Base-by-base conservation (phyloP, 2,888 invertebrate species). In the Dyspetes luteomarginatus region DNA sequence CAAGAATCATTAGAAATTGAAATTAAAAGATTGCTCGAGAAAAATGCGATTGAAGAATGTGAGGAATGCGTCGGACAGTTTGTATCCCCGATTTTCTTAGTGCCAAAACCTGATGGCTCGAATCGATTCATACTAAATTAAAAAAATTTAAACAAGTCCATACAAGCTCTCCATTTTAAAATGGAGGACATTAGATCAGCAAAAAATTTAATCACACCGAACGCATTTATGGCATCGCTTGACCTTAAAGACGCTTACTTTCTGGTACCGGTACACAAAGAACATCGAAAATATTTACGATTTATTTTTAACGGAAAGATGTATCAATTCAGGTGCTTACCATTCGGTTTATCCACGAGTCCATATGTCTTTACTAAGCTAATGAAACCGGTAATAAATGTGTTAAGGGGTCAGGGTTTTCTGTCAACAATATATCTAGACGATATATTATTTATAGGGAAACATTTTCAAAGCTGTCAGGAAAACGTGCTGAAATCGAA, bases 31-130 rank as follows among this genome's bases (percentile, higher is more conserved):
- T 30, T 73, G 2, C 1, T 73, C 5, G 26, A 52, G 4, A 64
- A 62, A 26, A 52, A 73, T 52, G 55, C 62, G 7, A 72, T 60
- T 4, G 62, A 72, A 62, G 26, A 60, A 50, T 72, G 72, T 15
- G 52, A 52, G 4, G 30, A 52, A 2, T 67, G 52, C 15, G 55
- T 4, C n/a, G 41, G 15, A 15, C 67, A 41, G 7, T 55, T 67
- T 22, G 15, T 55, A n/a, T 67, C 52, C 24, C 24, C 36, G 12
- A 52, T 52, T 7, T 36, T 52, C 5, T 48, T 65, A 17, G 12
- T 50, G 9, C 19, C 30, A 28, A 65, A 48, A 30, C 48, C 65
- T 3, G 30, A 65, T 15, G 41, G 55, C 7, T 30, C n/a, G 17
- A 12, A 68, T 43, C 24, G 68, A 4, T 68, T 56, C 7, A 55